Conservation (phyloP, 2,888 invertebrate genomes). For the Orchesella flavescens region DNA sequence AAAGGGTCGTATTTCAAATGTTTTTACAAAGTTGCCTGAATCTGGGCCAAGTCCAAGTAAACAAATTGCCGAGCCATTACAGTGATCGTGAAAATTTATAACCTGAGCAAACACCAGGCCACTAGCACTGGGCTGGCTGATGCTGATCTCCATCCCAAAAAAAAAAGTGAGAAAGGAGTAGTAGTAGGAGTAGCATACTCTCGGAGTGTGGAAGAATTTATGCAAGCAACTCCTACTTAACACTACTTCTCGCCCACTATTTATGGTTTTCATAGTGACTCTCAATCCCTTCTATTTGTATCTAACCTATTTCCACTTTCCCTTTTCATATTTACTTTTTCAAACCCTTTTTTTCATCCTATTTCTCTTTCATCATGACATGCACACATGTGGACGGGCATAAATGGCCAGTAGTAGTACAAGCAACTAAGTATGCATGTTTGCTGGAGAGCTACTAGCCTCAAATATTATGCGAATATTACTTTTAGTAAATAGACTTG, state of each 20-base stretch:
- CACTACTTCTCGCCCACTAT: conserved; percentile 32
- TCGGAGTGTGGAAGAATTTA: conserved; percentile 36
- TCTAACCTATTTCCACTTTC: neutral
- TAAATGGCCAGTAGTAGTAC: neutral
- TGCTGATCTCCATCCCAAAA: neutral
- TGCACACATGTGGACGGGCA: neutral
- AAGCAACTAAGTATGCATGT: too few relatives aligned
- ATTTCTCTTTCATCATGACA: neutral
- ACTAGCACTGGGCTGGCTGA: neutral
- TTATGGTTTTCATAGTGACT: conserved; percentile 16
- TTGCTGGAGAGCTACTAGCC: too few relatives aligned
- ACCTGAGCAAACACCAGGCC: conserved; percentile 48
- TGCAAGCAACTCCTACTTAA: conserved; percentile 50
- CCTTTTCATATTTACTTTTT: neutral
- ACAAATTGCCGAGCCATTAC: conserved; percentile 64
- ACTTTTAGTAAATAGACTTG: neutral
- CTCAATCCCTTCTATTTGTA: conserved; percentile 20
- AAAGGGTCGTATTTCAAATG: conserved; percentile 53
- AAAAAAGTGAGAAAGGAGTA: too few relatives aligned
- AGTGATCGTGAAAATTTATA: conserved; percentile 63
- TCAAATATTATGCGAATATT: neutral
- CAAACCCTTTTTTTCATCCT: neutral
- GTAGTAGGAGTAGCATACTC: conserved; percentile 9
- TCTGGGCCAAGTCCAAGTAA: conserved; percentile 65
- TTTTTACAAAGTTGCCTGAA: conserved; percentile 57